phyloP scores from a whole-genome alignment of 53 echinoderm and acorn worm genomes.

The Holothuria scabra region DNA sequence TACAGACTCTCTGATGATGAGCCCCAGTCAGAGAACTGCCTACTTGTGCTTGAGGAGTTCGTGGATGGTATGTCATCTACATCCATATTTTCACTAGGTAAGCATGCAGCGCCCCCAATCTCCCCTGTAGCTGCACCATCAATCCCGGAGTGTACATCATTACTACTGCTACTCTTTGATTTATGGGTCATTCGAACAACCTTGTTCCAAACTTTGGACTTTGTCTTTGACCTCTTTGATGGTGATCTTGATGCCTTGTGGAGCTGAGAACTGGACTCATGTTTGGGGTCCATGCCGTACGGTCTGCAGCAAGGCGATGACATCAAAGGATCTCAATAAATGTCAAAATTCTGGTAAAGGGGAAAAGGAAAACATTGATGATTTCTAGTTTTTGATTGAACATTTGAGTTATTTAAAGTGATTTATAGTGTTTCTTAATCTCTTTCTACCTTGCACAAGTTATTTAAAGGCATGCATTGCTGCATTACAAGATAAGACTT shows the following conservation, averaged over 20 bases:
- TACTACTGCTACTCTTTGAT: constrained; percentile 60
- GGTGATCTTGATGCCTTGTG: constrained; percentile 65
- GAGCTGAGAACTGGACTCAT: background rate
- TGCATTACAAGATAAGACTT: too few relatives aligned
- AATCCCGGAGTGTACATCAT: constrained; percentile 46
- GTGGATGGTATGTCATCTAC: constrained; percentile 85
- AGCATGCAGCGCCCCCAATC: constrained; percentile 73
- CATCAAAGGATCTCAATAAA: too few relatives aligned
- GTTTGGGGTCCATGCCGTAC: constrained; percentile 11
- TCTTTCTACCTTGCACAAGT: too few relatives aligned
- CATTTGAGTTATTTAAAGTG: too few relatives aligned
- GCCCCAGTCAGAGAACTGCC: constrained; percentile 89
- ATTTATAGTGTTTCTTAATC: too few relatives aligned
- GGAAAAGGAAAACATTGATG: too few relatives aligned
- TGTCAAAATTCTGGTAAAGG: too few relatives aligned
- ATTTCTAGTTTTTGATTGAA: too few relatives aligned
- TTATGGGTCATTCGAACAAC: constrained; percentile 84
- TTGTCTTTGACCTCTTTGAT: constrained; percentile 80
- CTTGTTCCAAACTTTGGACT: constrained; percentile 91
- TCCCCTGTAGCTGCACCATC: constrained; percentile 77
- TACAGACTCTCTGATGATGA: constrained; percentile 83
- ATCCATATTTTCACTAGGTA: constrained; percentile 82
- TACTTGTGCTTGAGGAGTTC: constrained; percentile 77
- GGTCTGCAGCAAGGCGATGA: too few relatives aligned
- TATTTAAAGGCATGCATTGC: too few relatives aligned